Evolutionary conservation across 2,113 vertebrate genomes (phyloP), one percentile per base, ranked within the genome.

Genomic region (Scalopus aquaticus): DNA sequence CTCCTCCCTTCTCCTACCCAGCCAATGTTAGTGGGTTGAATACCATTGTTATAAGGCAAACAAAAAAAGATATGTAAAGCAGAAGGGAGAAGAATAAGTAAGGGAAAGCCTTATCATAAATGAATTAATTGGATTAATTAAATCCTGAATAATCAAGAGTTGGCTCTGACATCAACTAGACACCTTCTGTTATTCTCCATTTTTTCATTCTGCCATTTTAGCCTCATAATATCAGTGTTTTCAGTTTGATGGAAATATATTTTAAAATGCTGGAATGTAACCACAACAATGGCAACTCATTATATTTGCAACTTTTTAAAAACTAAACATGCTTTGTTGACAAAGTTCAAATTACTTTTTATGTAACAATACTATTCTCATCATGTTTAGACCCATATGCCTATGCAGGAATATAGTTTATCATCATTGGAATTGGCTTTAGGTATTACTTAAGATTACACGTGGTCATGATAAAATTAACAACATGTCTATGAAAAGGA

Each of bases 1-100:
- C 32, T 64, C 86, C 64, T 94, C 67, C 62, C 77, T 94, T 87
- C 90, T 94, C 54, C 82, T 93, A 51, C 67, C 26, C 30, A 73
- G 42, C 20, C 54, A 72, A 1, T 85, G 24, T 19, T 82, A 30
- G 13, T 90, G 62, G 13, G 9, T 0, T 91, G 62, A 95, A 74
- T 42, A 46, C 28, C 20, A 95, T 2, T 4, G 1, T 81, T 20
- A 42, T 16, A 32, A 56, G 6, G 7, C 54, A 22, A 20, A 54
- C 51, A 54, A 54, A 54, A 54, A 54, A 65, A 49, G 0, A 0
- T 73, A 0, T 93, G 22, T 80, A 91, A 94, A 84, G 76, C 60
- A 93, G 91, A 94, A 93, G 5, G 46, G 60, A 90, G 60, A 95
- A 93, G 77, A 85, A 54, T 46, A 19, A 85, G 15, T 28, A 64